Base-by-base conservation (phyloP, 2,797 vertebrate genomes). In the Lithobates sylvaticus region DNA sequence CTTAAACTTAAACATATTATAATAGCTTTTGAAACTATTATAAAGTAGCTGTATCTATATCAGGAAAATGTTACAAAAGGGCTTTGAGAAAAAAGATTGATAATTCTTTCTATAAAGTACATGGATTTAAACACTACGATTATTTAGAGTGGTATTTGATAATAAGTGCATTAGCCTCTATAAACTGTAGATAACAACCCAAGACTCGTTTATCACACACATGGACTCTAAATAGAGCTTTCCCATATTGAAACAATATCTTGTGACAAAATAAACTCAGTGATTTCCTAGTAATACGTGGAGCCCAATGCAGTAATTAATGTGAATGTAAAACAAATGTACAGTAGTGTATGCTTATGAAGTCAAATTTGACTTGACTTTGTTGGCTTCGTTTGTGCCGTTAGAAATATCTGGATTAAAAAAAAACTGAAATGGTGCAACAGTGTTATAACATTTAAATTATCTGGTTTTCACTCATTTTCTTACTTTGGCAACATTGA, bases 111-210 rank as follows among this genome's bases (percentile, higher is more conserved):
- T 29, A 34, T 34, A n/a, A 65, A 12, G 5, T 26, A 68, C 16
- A 71, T 54, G 18, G 47, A 10, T 78, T 18, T 73, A 34, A 23
- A 67, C 29, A 47, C 8, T 36, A n/a, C 42, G 21, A 5, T 44
- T 65, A 2, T 71, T 72, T 29, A 67, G 54, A 68, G 39, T 78
- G 42, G 61, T 26, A 76, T 68, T 0, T 23, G 26, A 21, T 26
- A 79, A 64, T 77, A 70, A 78, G 64, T 69, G 9, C 32, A 69
- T 76, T 69, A 76, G 18, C 5, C 44, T 44, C 23, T 76, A 12
- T 42, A 76, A 84, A 75, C 82, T 12, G 39, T 23, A 58, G 36
- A 84, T 76, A 76, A 68, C 36, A 76, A 39, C 42, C 15, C 32
- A 36, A n/a, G 27, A 42, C 44, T 21, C 39, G 16, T 64, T 76